phyloP scores from a whole-genome alignment of 2,113 vertebrate species.

The Hemibagrus wyckioides region DNA sequence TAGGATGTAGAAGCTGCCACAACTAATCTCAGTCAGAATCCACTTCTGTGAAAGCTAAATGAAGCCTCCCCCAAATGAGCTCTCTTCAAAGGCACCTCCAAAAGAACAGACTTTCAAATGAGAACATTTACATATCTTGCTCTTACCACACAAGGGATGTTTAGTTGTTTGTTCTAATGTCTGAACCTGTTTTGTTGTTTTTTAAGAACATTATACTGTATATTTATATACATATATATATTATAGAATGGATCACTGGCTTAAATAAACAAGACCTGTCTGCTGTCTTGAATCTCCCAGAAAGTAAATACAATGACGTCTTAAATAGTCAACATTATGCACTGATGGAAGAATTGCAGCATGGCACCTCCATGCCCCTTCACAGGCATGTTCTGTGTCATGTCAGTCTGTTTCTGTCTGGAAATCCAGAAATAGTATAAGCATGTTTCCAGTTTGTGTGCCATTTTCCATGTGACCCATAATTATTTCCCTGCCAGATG shows the following conservation, averaged over 20 bases:
- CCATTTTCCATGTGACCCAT: background rate
- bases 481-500: background rate
- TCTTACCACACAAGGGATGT: constrained; percentile 19
- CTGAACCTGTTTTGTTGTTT: background rate
- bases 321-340: too few relatives aligned
- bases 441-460: background rate
- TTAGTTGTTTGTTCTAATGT: background rate
- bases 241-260: background rate
- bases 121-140: background rate
- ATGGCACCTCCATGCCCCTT: background rate
- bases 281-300: background rate
- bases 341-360: background rate
- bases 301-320: background rate
- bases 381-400: background rate
- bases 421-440: background rate
- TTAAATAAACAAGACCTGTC: background rate
- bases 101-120: constrained; percentile 30
- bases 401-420: background rate
- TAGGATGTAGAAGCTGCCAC: constrained; percentile 65
- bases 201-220: background rate
- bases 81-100: constrained; percentile 51
- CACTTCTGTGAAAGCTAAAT: constrained; percentile 62
- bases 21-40: constrained; percentile 62
- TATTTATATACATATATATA: too few relatives aligned
- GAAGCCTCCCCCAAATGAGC: constrained; percentile 49